These are phyloP conservation scores for Vulpes vulpes DNA, from an alignment of 2,113 vertebrate genomes.

Conservation along the genomic window DNA sequence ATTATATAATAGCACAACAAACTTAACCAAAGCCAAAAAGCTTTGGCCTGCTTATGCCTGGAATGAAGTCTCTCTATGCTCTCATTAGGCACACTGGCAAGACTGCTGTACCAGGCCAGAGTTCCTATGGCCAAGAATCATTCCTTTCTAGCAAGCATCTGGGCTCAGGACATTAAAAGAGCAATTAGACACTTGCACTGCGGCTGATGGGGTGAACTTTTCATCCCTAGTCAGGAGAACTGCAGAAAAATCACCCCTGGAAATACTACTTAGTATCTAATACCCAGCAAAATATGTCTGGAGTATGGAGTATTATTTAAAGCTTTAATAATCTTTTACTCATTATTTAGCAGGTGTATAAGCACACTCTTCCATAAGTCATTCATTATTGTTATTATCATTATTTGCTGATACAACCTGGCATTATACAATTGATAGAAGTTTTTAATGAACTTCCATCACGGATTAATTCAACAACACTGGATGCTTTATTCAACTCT, in stretches of 20 bases:
- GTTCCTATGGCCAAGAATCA: neutral
- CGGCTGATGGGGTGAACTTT: neutral
- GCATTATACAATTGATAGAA: neutral
- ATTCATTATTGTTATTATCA: neutral
- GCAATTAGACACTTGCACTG: neutral
- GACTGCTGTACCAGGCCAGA: neutral
- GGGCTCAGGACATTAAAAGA: neutral
- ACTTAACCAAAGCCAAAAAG: constrained; percentile 15
- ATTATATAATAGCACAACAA: constrained; percentile 5
- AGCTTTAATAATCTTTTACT: neutral
- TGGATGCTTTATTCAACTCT: neutral
- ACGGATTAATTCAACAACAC: neutral
- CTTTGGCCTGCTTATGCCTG: neutral
- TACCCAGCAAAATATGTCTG: neutral
- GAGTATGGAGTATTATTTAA: neutral
- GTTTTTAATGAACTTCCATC: neutral
- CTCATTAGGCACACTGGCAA: constrained; percentile 31
- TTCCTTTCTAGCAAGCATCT: constrained; percentile 1
- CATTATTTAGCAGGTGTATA: neutral
- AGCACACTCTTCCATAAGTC: neutral
- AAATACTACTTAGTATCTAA: neutral
- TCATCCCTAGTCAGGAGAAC: neutral
- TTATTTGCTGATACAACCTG: neutral
- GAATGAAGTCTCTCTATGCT: neutral
- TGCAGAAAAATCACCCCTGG: neutral